Conservation (phyloP, 2,797 vertebrate species). For the Lophius americanus region DNA sequence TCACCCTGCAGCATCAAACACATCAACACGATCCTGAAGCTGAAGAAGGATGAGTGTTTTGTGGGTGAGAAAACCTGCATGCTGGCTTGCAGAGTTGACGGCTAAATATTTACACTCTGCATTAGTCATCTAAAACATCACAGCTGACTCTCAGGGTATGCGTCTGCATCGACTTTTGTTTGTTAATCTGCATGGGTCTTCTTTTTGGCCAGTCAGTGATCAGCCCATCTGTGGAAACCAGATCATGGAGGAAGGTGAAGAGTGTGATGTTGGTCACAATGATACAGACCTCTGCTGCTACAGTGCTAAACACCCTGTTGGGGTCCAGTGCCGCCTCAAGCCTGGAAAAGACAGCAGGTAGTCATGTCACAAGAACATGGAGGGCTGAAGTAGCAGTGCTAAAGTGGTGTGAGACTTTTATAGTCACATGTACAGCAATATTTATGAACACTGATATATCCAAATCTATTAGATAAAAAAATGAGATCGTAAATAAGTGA, state of each 20-base stretch:
- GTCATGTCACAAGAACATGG: too few relatives aligned
- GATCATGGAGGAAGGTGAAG: conserved; percentile 83
- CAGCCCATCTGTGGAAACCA: conserved; percentile 87
- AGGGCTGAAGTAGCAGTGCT: too few relatives aligned
- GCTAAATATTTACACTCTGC: conserved; percentile 6
- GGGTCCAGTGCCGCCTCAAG: conserved; percentile 80
- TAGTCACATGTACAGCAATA: too few relatives aligned
- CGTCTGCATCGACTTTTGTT: conserved; percentile 12
- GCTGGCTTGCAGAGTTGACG: neutral
- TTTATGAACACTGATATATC: too few relatives aligned
- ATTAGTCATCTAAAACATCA: conserved; percentile 4
- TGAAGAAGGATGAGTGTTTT: conserved; percentile 87
- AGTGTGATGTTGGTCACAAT: conserved; percentile 84
- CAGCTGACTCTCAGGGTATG: neutral
- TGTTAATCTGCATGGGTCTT: conserved; percentile 31
- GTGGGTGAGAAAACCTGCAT: conserved; percentile 72
- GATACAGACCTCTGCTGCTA: conserved; percentile 82
- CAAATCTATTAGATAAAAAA: too few relatives aligned
- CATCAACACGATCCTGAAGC: conserved; percentile 73
- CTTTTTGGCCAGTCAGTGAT: conserved; percentile 77
- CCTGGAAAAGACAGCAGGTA: conserved; percentile 83
- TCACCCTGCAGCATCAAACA: conserved; percentile 81
- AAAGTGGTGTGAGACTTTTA: too few relatives aligned
- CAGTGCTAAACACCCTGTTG: conserved; percentile 69
- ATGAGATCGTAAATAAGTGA: too few relatives aligned